phyloP scores from a whole-genome alignment of 2,888 invertebrate species.

The Elegia similella region DNA sequence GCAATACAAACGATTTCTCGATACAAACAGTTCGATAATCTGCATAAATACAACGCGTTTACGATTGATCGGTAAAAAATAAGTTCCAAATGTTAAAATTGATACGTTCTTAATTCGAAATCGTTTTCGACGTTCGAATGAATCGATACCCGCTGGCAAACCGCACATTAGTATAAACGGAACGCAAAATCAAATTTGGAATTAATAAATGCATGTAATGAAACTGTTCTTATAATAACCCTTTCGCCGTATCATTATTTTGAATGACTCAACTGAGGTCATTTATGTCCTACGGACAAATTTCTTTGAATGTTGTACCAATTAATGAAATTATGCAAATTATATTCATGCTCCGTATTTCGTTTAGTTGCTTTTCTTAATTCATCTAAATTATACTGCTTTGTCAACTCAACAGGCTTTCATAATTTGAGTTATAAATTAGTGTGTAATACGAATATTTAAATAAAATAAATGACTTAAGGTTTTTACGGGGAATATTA shows the following conservation, averaged over 20 bases:
- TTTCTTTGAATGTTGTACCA: slow-evolving; percentile 1
- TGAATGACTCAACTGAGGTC: slow-evolving; percentile 11
- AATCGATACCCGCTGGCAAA: slow-evolving; percentile 38
- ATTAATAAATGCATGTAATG: slow-evolving; percentile 19
- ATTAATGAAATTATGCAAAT: slow-evolving; percentile 14
- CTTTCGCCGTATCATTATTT: slow-evolving; percentile 9
- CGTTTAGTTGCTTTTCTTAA: not conserved
- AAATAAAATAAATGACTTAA: too few relatives aligned
- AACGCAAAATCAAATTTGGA: slow-evolving; percentile 39
- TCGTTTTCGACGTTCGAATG: slow-evolving; percentile 47
- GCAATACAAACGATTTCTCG: slow-evolving; percentile 37
- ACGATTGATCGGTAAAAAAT: slow-evolving; percentile 38
- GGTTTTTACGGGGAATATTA: too few relatives aligned
- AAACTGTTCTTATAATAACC: slow-evolving; percentile 18
- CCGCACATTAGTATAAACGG: slow-evolving; percentile 48
- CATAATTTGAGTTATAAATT: not conserved
- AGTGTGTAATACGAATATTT: not conserved
- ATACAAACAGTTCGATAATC: slow-evolving; percentile 38
- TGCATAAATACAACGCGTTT: slow-evolving; percentile 40
- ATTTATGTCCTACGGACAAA: slow-evolving; percentile 11
- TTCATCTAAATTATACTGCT: not conserved
- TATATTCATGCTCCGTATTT: slow-evolving; percentile 1
- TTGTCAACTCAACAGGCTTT: slow-evolving; percentile 8
- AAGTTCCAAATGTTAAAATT: slow-evolving; percentile 48
- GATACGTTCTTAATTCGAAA: slow-evolving; percentile 60